These are phyloP conservation scores for Lytechinus pictus DNA, from an alignment of 35 echinoderm and acorn worm genomes.

Conservation along the genomic window DNA sequence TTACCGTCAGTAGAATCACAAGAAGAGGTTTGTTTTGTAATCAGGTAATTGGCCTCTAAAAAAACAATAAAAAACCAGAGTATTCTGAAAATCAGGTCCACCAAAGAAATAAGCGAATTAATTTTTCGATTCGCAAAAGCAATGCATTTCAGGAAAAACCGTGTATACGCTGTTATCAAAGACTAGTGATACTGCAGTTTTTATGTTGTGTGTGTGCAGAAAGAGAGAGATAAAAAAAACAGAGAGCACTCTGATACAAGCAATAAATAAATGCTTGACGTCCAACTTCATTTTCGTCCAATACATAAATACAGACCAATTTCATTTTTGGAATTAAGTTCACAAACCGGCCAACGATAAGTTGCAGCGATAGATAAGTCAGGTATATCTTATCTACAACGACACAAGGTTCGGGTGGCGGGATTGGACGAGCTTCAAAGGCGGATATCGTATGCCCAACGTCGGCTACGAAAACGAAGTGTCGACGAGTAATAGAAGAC, in stretches of 20 bases:
- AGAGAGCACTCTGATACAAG: too few species aligned
- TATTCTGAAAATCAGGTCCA: too few species aligned
- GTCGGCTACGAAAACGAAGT: background rate
- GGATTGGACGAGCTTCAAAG: background rate
- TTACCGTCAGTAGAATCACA: background rate
- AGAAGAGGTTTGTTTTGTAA: slow-evolving; percentile 2
- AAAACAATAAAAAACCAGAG: background rate
- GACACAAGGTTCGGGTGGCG: background rate
- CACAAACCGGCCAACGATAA: background rate
- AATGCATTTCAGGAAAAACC: too few species aligned
- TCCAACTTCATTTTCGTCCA: too few species aligned
- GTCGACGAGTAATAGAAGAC: background rate
- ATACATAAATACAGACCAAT: background rate
- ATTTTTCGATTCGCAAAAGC: too few species aligned
- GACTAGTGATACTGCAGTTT: too few species aligned
- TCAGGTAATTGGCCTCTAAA: background rate
- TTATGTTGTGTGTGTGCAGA: too few species aligned
- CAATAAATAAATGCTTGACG: too few species aligned
- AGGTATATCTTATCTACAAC: background rate
- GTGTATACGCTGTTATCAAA: too few species aligned
- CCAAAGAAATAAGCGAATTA: too few species aligned
- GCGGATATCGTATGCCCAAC: background rate
- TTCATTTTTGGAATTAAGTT: background rate
- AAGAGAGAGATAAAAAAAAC: too few species aligned
- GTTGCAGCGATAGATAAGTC: background rate